Percentiles rank a stretch among this genome's conserved stretches.
Conservation (phyloP, 2,797 vertebrate genomes). For the Halcyon smyrnensis region DNA sequence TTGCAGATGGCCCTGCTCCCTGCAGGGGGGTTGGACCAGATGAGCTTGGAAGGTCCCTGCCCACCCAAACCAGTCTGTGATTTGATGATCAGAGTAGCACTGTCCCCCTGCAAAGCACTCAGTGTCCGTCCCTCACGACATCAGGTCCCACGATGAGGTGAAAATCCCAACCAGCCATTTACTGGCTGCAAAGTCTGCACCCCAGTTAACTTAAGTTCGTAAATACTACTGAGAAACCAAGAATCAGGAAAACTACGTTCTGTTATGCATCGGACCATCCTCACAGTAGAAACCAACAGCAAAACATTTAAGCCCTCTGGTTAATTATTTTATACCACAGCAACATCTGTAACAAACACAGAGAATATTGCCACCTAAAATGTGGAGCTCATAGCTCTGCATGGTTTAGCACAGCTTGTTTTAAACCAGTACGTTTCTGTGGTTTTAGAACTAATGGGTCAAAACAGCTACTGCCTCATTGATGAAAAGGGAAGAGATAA, state of each 20-base stretch:
- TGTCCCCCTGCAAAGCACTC: neutral
- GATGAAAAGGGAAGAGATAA: slow-evolving; percentile 8
- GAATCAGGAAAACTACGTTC: neutral
- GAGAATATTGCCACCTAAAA: neutral
- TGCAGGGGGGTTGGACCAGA: neutral
- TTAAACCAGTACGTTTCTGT: neutral
- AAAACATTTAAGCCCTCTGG: neutral
- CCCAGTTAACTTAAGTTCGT: neutral
- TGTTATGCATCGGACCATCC: neutral
- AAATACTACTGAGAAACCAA: neutral
- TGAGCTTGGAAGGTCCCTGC: neutral
- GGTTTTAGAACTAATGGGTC: neutral
- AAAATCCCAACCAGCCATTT: neutral
- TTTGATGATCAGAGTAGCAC: neutral
- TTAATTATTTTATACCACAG: neutral
- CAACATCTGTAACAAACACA: neutral
- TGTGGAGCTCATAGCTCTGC: neutral
- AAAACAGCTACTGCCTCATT: neutral
- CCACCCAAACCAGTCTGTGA: neutral
- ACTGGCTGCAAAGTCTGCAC: neutral
- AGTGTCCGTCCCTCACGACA: neutral
- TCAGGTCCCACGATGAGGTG: neutral
- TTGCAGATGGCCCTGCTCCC: neutral
- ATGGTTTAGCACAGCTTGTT: neutral
- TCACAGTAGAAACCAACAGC: neutral